Evolutionary conservation across 2,888 invertebrate genomes (phyloP).

Genomic region (Acanthoscelides obtectus): DNA sequence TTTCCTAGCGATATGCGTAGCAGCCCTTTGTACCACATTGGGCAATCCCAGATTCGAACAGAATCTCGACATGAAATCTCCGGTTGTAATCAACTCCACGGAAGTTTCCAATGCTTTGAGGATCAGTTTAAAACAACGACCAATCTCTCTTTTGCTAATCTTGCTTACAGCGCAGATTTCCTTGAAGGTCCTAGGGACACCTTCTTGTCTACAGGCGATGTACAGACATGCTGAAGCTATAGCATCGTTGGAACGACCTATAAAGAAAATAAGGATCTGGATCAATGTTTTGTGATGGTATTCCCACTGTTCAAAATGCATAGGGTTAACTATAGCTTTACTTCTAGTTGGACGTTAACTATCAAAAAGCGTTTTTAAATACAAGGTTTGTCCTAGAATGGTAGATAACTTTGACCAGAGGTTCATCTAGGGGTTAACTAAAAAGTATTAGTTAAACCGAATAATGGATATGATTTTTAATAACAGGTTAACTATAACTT

Average conservation of each 20-base stretch:
- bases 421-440: too few relatives aligned
- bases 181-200: constrained; percentile 97
- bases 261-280: constrained; percentile 10
- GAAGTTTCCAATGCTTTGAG: constrained; percentile 94
- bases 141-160: constrained; percentile 99
- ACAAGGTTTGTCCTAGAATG: too few relatives aligned
- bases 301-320: too few relatives aligned
- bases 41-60: constrained; percentile 93
- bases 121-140: constrained; percentile 95
- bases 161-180: constrained; percentile 99
- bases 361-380: too few relatives aligned
- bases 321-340: too few relatives aligned
- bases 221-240: constrained; percentile 98
- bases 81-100: constrained; percentile 95
- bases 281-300: too few relatives aligned
- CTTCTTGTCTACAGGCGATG: constrained; percentile 97
- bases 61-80: constrained; percentile 98
- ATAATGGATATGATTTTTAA: too few relatives aligned
- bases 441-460: too few relatives aligned
- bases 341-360: too few relatives aligned
- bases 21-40: constrained; percentile 85
- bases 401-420: too few relatives aligned
- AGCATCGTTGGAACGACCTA: constrained; percentile 85
- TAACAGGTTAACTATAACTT: too few relatives aligned
- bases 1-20: constrained; percentile 93